Base-by-base conservation (phyloP, 2,888 invertebrate genomes). In the Eucriotettix oculatus region DNA sequence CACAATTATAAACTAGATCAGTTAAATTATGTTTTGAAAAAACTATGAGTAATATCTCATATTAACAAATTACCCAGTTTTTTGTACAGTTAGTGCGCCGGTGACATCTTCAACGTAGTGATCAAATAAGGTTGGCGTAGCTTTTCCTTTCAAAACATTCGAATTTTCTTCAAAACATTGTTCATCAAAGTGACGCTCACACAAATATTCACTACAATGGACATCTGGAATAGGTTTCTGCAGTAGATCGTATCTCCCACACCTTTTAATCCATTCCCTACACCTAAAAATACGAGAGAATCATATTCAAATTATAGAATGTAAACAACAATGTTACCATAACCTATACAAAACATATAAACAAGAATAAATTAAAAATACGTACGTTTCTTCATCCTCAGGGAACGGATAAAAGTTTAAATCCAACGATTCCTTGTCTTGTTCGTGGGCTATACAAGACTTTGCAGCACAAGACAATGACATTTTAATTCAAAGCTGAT, bases 181-280 rank as follows among this genome's bases (percentile, higher is more conserved):
- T 48, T 58, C 53, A 14, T 53, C 53, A 58, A 58, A 58, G 43
- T 58, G 58, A 41, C 41, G 53, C 12, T 58, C 42, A 58, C 58
- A 58, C 40, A 58, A 53, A 53, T 42, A 58, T 42, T 58, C 53
- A 11, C 53, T 58, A 11, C 16, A 10, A 52, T 58, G 58, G 10
- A 58, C 52, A 16, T 58, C 58, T 14, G 48, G 16, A 52, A 41
- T 16, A 10, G 42, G 16, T 58, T 53, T 58, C 10, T 17, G 16
- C 10, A 58, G 42, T 29, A 58, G 41, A 42, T 58, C 58, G 16
- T 53, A 40, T 53, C 58, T 52, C 17, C 53, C 42, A 16, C 44
- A 53, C 9, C 53, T 42, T 11, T 42, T 41, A 53, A 52, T 52
- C 58, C 58, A 58, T 2, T 41, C 16, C 11, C 43, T 42, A 42